Conservation (phyloP, 2,113 vertebrate genomes). For the Myiozetetes cayanensis region DNA sequence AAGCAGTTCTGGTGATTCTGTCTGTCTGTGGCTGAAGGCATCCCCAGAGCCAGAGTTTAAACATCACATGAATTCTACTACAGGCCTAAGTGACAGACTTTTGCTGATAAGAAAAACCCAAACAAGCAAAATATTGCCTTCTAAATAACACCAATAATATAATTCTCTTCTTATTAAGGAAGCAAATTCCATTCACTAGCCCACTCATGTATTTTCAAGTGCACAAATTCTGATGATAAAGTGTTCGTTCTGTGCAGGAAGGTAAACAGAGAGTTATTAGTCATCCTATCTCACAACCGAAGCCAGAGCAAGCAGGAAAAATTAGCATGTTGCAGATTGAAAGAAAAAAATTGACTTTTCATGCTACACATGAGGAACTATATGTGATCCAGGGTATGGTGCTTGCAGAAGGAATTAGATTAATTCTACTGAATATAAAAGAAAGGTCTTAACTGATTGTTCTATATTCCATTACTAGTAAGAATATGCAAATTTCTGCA, state of each 20-base stretch:
- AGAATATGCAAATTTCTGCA: not conserved
- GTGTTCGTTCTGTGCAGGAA: not conserved
- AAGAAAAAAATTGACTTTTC: not conserved
- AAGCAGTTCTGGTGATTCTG: not conserved
- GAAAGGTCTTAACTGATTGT: not conserved
- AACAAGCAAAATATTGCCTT: not conserved
- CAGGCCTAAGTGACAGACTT: not conserved
- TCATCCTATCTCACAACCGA: not conserved
- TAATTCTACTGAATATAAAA: not conserved
- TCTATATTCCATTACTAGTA: not conserved
- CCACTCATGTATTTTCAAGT: not conserved
- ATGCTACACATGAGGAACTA: not conserved
- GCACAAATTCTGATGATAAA: not conserved
- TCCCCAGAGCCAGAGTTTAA: not conserved
- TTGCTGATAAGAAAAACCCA: not conserved
- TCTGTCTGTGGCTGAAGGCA: not conserved
- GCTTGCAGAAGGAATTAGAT: not conserved
- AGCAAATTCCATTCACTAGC: not conserved
- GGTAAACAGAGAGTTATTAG: not conserved
- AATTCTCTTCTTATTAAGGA: not conserved
- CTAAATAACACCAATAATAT: not conserved
- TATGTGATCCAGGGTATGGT: not conserved
- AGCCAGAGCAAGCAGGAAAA: not conserved
- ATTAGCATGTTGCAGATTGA: not conserved
- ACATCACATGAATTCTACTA: not conserved